A percentile compares a stretch with the other conserved stretches of the same genome.
These are phyloP conservation scores for Rhinopomastus cyanomelas DNA, from an alignment of 2,113 vertebrate genomes.

Conservation along the genomic window DNA sequence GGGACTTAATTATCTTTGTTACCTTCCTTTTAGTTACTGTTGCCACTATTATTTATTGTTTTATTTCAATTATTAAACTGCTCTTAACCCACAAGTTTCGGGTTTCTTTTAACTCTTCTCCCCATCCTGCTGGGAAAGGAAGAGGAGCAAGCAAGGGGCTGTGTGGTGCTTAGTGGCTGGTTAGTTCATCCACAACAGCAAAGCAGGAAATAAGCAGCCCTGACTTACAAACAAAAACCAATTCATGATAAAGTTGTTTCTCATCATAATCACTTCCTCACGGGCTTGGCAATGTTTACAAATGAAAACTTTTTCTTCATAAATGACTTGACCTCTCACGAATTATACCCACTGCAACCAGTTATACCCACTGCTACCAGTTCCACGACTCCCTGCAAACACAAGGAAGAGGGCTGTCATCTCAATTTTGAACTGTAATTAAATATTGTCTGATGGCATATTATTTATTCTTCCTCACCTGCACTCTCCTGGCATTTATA, in stretches of 20 bases:
- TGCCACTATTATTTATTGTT: background rate
- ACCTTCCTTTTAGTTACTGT: background rate
- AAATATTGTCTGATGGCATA: conserved; percentile 27
- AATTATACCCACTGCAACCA: conserved; percentile 18
- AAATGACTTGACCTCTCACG: conserved; percentile 6
- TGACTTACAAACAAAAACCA: conserved; percentile 12
- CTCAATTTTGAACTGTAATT: conserved; percentile 38
- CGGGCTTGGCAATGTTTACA: conserved; percentile 12
- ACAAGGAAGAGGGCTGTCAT: background rate
- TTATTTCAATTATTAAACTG: background rate
- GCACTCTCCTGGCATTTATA: conserved; percentile 12
- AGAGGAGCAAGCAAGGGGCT: background rate
- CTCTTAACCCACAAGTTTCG: background rate
- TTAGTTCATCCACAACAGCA: background rate
- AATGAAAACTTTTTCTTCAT: conserved; percentile 44
- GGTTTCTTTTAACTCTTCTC: background rate
- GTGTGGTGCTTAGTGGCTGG: background rate
- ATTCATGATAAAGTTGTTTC: conserved; percentile 14
- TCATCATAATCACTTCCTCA: conserved; percentile 46
- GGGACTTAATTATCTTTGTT: background rate
- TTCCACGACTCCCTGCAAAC: background rate
- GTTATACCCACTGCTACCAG: background rate
- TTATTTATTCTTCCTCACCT: conserved; percentile 42
- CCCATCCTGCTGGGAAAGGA: background rate
- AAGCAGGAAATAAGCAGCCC: background rate